These are phyloP conservation scores for Stigmatopora nigra DNA, from an alignment of 2,113 vertebrate species.

Conservation along the genomic window DNA sequence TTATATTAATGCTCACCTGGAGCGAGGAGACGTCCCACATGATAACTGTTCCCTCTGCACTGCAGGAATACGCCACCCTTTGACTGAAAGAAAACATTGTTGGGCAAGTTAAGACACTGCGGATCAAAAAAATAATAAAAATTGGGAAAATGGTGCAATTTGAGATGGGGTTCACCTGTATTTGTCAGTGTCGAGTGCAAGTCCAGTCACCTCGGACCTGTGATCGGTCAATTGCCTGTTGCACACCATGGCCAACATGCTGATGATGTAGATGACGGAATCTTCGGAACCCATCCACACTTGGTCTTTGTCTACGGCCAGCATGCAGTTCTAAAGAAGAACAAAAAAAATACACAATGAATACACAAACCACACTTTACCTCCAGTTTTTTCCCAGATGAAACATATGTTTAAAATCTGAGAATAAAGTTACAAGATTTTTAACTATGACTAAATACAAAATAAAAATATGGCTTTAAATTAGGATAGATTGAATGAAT, in stretches of 20 bases:
- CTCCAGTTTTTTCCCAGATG: too few relatives aligned
- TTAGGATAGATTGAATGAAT: background rate
- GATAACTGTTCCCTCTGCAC: slow-evolving; percentile 80
- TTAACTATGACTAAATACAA: too few relatives aligned
- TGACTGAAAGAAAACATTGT: slow-evolving; percentile 32
- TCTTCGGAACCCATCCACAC: slow-evolving; percentile 94
- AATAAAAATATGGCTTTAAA: background rate
- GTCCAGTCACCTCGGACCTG: slow-evolving; percentile 75
- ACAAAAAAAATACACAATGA: background rate
- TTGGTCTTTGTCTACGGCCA: slow-evolving; percentile 81
- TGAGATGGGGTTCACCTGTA: slow-evolving; percentile 64
- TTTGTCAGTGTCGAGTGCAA: slow-evolving; percentile 65
- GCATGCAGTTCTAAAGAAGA: slow-evolving; percentile 86
- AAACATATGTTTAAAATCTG: too few relatives aligned
- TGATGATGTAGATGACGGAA: slow-evolving; percentile 90
- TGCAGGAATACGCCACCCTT: slow-evolving; percentile 85
- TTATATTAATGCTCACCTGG: slow-evolving; percentile 49
- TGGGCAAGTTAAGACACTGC: too few relatives aligned
- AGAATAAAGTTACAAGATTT: too few relatives aligned
- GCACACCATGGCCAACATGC: slow-evolving; percentile 85
- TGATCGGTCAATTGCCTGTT: slow-evolving; percentile 93
- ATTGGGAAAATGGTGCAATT: too few relatives aligned
- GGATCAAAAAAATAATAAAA: too few relatives aligned
- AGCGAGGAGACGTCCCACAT: slow-evolving; percentile 82
- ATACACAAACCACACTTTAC: too few relatives aligned